These are phyloP conservation scores for Melanocharis versteri DNA, from an alignment of 2,113 vertebrate species.

Conservation along the genomic window DNA sequence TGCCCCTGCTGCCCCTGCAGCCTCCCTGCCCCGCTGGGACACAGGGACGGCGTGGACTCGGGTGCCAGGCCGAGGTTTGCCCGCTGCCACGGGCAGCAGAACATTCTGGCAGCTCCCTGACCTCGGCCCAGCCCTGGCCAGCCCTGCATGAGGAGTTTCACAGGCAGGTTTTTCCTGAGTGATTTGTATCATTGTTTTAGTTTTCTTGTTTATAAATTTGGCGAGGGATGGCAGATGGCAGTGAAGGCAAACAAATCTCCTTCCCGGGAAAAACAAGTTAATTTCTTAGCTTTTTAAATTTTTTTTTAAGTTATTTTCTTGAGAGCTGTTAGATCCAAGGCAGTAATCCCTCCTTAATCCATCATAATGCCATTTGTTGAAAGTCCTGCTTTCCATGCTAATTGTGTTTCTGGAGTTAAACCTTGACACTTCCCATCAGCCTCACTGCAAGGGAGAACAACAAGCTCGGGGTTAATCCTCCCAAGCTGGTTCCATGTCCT, in stretches of 20 bases:
- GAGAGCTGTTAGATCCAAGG: constrained; percentile 20
- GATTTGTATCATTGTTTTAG: background rate
- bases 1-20: no score
- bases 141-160: rapidly evolving
- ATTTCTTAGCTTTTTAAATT: background rate
- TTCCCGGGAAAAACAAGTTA: constrained; percentile 13
- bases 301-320: constrained; percentile 27
- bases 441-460: background rate
- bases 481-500: background rate
- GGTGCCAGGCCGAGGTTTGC: rapidly evolving
- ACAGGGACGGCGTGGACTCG: rapidly evolving
- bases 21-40: background rate
- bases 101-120: rapidly evolving
- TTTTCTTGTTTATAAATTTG: background rate
- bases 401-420: constrained; percentile 52
- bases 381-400: constrained; percentile 44
- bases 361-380: constrained; percentile 52
- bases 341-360: constrained; percentile 64
- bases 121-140: rapidly evolving
- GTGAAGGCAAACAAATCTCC: constrained; percentile 49
- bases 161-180: background rate
- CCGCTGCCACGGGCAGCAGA: background rate
- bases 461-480: background rate
- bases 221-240: constrained; percentile 38
- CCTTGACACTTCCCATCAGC: background rate